Conservation (phyloP, 2,888 invertebrate genomes). For the Metellina segmentata region DNA sequence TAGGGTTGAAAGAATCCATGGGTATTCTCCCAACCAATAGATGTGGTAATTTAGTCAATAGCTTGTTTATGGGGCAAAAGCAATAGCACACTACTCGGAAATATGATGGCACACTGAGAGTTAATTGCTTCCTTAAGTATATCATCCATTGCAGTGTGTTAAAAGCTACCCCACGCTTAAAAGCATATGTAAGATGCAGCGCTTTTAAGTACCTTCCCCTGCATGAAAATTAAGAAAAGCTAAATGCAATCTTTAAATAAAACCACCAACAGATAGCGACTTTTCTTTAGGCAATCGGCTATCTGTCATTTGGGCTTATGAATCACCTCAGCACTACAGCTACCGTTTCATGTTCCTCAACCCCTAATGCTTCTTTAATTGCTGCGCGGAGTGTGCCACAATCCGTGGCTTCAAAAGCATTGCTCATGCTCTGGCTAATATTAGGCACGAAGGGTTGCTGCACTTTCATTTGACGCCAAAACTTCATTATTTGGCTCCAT, state of each 20-base stretch:
- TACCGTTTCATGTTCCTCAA: constrained; percentile 54
- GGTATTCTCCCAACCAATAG: too few relatives aligned
- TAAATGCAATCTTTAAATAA: constrained; percentile 6
- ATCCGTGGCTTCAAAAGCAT: constrained; percentile 32
- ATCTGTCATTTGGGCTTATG: constrained; percentile 62
- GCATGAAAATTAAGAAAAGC: background rate
- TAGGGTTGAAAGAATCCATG: too few relatives aligned
- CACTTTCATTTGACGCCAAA: constrained; percentile 28
- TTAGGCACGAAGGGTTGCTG: constrained; percentile 43
- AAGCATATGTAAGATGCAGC: too few relatives aligned
- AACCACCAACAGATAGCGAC: constrained; percentile 25
- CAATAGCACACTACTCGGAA: too few relatives aligned
- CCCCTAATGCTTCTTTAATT: constrained; percentile 70
- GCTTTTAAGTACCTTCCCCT: too few relatives aligned
- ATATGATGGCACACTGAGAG: too few relatives aligned
- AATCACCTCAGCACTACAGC: constrained; percentile 58
- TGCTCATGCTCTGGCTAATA: constrained; percentile 38
- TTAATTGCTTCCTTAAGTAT: too few relatives aligned
- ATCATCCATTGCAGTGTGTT: too few relatives aligned
- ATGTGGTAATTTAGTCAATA: too few relatives aligned
- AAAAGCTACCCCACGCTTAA: too few relatives aligned
- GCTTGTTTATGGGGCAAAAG: too few relatives aligned
- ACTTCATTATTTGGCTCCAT: constrained; percentile 49
- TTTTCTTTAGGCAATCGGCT: constrained; percentile 48
- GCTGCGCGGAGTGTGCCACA: constrained; percentile 47